Conservation (phyloP, 1,140 invertebrate genomes). For the Bombus sibiricus region DNA sequence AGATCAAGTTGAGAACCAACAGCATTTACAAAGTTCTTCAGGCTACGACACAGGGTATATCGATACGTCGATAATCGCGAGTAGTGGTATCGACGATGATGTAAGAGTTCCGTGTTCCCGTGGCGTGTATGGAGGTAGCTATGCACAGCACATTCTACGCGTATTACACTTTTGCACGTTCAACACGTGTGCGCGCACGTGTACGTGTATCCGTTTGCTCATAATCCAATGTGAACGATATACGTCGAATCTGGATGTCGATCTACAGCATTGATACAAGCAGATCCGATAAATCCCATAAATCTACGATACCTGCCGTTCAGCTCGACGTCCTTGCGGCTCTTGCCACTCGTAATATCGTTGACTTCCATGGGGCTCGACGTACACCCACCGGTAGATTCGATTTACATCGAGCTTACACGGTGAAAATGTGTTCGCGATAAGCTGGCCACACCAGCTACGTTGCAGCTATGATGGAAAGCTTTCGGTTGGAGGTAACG, state of each 20-base stretch:
- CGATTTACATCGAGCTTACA: slow-evolving; percentile 51
- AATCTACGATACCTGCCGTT: slow-evolving; percentile 41
- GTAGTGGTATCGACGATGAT: slow-evolving; percentile 32
- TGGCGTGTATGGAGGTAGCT: neutral
- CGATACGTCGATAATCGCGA: slow-evolving; percentile 28
- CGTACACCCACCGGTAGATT: slow-evolving; percentile 33
- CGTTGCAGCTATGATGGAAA: neutral
- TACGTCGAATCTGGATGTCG: slow-evolving; percentile 46
- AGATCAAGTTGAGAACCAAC: slow-evolving; percentile 16
- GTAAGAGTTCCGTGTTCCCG: slow-evolving; percentile 54
- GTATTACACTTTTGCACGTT: neutral
- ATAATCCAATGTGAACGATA: slow-evolving; percentile 25
- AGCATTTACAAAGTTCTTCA: neutral
- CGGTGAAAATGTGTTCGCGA: slow-evolving; percentile 39
- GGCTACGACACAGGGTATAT: neutral
- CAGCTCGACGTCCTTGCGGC: slow-evolving; percentile 52
- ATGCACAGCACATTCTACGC: neutral
- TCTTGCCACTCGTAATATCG: slow-evolving; percentile 22
- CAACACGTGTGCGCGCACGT: neutral
- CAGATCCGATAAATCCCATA: slow-evolving; percentile 53
- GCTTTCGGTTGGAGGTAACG: neutral
- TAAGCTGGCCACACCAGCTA: slow-evolving; percentile 11
- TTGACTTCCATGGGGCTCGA: neutral
- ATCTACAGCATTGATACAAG: slow-evolving; percentile 51
- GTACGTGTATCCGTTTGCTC: neutral